Evolutionary conservation across 2,888 invertebrate genomes (phyloP).

Genomic region (Argyresthia goedartella): DNA sequence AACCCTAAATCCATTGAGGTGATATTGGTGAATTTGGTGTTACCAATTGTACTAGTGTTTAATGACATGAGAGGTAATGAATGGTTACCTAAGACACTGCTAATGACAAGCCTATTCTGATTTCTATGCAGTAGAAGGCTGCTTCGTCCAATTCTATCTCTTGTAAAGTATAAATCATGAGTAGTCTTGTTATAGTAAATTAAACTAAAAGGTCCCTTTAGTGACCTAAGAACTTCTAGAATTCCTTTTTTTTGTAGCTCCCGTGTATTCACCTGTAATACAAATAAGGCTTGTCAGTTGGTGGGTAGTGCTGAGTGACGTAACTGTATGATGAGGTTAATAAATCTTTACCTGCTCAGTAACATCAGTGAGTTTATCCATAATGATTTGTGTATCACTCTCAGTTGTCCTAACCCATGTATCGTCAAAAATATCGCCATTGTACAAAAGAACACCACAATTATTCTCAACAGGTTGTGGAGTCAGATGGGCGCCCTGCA

Average conservation of each 20-base stretch:
- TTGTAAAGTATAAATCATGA: slow-evolving; percentile 80
- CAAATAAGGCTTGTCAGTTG: neutral
- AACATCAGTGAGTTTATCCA: slow-evolving; percentile 25
- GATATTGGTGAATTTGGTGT: neutral
- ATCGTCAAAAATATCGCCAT: slow-evolving; percentile 87
- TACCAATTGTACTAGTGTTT: neutral
- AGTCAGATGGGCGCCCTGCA: slow-evolving; percentile 77
- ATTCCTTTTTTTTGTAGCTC: slow-evolving; percentile 27
- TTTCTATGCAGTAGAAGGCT: slow-evolving; percentile 78
- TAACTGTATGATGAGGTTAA: neutral
- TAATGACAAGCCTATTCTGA: slow-evolving; percentile 44
- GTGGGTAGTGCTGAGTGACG: neutral
- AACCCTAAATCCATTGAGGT: too few species aligned
- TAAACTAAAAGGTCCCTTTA: slow-evolving; percentile 89
- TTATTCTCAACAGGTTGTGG: slow-evolving; percentile 77
- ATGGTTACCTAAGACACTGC: slow-evolving; percentile 64
- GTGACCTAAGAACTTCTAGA: slow-evolving; percentile 55
- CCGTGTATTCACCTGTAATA: slow-evolving; percentile 17
- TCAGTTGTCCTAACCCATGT: slow-evolving; percentile 25
- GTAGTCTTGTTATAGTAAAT: slow-evolving; percentile 77
- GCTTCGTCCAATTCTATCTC: slow-evolving; percentile 89
- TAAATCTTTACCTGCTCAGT: neutral
- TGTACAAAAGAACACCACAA: slow-evolving; percentile 81
- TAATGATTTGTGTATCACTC: slow-evolving; percentile 69
- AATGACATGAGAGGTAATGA: too few species aligned